These are phyloP conservation scores for Cairina moschata DNA, from an alignment of 2,113 vertebrate species.

Conservation along the genomic window DNA sequence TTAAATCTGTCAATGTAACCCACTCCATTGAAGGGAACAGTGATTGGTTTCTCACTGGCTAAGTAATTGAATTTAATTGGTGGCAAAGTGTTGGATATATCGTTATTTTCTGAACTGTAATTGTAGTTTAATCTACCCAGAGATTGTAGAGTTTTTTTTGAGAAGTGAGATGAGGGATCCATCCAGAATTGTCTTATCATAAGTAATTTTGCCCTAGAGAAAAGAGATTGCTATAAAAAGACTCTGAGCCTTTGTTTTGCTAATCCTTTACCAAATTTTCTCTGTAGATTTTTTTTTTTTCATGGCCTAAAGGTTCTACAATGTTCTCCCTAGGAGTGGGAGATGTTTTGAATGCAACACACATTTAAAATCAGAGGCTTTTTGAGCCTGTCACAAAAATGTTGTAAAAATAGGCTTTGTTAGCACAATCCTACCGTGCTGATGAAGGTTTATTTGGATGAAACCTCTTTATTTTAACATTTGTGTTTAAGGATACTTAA, in stretches of 20 bases:
- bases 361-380: background rate
- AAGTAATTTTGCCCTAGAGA: background rate
- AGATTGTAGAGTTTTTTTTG: background rate
- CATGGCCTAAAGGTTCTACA: background rate
- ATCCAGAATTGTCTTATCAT: background rate
- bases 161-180: background rate
- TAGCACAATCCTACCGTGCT: background rate
- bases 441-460: background rate
- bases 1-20: background rate
- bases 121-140: background rate
- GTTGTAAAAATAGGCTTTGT: background rate
- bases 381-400: background rate
- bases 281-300: background rate
- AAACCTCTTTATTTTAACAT: background rate
- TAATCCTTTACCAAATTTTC: background rate
- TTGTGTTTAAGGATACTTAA: background rate
- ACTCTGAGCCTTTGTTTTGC: background rate
- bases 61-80: background rate
- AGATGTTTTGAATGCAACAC: background rate
- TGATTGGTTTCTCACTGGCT: background rate
- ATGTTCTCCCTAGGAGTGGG: background rate
- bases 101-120: background rate
- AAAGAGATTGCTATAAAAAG: background rate
- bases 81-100: background rate
- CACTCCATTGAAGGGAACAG: background rate